Evolutionary conservation across 2,888 invertebrate species (phyloP), one percentile per base, ranked within the genome.

Genomic region (Danaus chrysippus): DNA sequence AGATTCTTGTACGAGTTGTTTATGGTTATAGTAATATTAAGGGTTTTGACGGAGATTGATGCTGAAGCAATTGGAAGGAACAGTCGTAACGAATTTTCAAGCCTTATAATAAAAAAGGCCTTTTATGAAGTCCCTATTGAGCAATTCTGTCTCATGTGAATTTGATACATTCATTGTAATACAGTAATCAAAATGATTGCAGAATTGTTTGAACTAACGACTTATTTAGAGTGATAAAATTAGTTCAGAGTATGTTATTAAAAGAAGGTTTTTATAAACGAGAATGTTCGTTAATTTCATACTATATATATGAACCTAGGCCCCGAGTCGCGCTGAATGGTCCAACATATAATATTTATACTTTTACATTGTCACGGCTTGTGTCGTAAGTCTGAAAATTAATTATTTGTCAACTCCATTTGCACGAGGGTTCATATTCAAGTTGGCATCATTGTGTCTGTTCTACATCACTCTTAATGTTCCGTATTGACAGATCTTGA

Each of bases 41-140:
- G 10, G 10, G 10, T 15, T 46, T 12, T 12, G 6, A 15, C 6
- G 10, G 9, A 46, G 46, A 6, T 46, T 34, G 23, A 46, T 15
- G 46, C 46, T 13, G 15, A 15, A 46, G n/a, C 46, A 15, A 46
- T 10, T 46, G 54, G 59, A 23, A 54, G 42, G 54, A 43, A 17
- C 42, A n/a, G 52, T 54, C 34, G 59, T 49, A 52, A 56, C 59
- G 59, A 53, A 63, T 59, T 56, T 59, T 54, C 55, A 42, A 15
- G 17, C 17, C 44, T 42, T 59, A 52, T 59, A 59, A 59, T 63
- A 63, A 59, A 63, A 34, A 59, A 53, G 10, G n/a, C 17, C 55
- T 41, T 63, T 59, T 56, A 63, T 63, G 44, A 52, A 59, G 42
- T 10, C 17, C 17, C 11, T 49, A 10, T 49, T 5, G 6, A 34